Evolutionary conservation across 2,797 vertebrate species (phyloP).

Genomic region (Agapornis canus): DNA sequence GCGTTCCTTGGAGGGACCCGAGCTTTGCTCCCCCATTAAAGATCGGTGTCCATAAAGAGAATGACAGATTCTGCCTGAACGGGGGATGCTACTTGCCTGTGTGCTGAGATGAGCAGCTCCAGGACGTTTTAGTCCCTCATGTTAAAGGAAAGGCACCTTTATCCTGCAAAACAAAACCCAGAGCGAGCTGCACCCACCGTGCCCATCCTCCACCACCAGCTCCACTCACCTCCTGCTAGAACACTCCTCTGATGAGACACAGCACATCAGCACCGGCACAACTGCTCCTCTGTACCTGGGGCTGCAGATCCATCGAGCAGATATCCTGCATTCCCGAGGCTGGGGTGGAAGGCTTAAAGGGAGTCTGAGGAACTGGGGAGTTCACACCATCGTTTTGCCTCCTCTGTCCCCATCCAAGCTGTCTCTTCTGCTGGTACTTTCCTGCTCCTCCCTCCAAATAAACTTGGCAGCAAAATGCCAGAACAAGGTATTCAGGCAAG

Average conservation of each 20-base stretch:
- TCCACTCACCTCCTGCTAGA: not conserved
- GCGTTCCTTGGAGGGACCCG: fast-evolving
- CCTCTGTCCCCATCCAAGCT: not conserved
- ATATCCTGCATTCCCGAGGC: fast-evolving
- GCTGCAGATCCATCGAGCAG: not conserved
- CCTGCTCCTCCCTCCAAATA: not conserved
- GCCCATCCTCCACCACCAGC: not conserved
- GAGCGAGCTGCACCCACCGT: fast-evolving
- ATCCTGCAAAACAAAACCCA: not conserved
- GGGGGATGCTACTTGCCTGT: not conserved
- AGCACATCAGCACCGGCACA: fast-evolving
- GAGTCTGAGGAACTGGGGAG: not conserved
- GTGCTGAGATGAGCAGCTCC: not conserved
- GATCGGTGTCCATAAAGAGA: not conserved
- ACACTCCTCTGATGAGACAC: not conserved
- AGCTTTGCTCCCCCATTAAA: not conserved
- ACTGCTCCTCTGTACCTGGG: not conserved
- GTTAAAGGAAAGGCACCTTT: fast-evolving
- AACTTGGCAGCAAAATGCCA: not conserved
- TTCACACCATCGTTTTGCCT: not conserved
- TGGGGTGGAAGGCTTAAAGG: not conserved
- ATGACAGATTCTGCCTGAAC: not conserved
- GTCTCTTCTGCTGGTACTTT: not conserved
- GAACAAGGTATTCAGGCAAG: not conserved
- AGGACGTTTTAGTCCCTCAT: not conserved